These are phyloP conservation scores for Amphipoea oculea DNA, from an alignment of 2,888 invertebrate genomes.

Conservation along the genomic window DNA sequence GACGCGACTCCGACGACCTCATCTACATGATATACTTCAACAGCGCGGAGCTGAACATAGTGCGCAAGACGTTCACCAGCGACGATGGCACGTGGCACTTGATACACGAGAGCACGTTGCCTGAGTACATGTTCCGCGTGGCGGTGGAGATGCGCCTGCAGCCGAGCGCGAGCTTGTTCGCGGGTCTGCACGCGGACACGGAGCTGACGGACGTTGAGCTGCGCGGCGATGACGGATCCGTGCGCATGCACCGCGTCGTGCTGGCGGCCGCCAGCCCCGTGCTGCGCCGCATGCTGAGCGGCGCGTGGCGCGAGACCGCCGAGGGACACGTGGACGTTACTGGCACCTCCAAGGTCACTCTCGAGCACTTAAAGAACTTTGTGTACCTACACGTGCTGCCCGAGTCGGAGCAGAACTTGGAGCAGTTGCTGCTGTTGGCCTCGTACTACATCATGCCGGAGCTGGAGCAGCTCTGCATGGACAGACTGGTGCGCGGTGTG, in stretches of 20 bases:
- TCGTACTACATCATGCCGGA: slow-evolving; percentile 78
- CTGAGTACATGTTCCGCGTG: slow-evolving; percentile 71
- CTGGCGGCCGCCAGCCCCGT: slow-evolving; percentile 78
- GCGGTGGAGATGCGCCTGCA: slow-evolving; percentile 69
- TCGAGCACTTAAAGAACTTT: slow-evolving; percentile 76
- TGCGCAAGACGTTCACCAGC: slow-evolving; percentile 68
- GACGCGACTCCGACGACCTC: slow-evolving; percentile 66
- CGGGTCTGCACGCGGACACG: slow-evolving; percentile 71
- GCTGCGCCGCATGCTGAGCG: slow-evolving; percentile 74
- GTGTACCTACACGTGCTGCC: slow-evolving; percentile 68
- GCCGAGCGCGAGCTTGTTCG: slow-evolving; percentile 69
- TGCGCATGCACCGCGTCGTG: slow-evolving; percentile 74
- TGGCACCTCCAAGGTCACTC: too few relatives aligned
- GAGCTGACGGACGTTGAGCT: slow-evolving; percentile 78
- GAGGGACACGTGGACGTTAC: too few relatives aligned
- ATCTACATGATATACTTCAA: slow-evolving; percentile 70
- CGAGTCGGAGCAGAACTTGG: slow-evolving; percentile 59
- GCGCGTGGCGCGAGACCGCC: slow-evolving; percentile 74
- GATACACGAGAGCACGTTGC: slow-evolving; percentile 70
- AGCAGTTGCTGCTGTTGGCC: slow-evolving; percentile 74
- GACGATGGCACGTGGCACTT: slow-evolving; percentile 77
- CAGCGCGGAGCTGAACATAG: slow-evolving; percentile 68
- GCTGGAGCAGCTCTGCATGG: slow-evolving; percentile 75
- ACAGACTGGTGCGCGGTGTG: slow-evolving; percentile 64
- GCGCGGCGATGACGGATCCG: slow-evolving; percentile 75